Percentiles rank a stretch among this genome's conserved stretches.
phyloP scores from a whole-genome alignment of 2,888 invertebrate species.

The Hydrotaea cyrtoneurina region DNA sequence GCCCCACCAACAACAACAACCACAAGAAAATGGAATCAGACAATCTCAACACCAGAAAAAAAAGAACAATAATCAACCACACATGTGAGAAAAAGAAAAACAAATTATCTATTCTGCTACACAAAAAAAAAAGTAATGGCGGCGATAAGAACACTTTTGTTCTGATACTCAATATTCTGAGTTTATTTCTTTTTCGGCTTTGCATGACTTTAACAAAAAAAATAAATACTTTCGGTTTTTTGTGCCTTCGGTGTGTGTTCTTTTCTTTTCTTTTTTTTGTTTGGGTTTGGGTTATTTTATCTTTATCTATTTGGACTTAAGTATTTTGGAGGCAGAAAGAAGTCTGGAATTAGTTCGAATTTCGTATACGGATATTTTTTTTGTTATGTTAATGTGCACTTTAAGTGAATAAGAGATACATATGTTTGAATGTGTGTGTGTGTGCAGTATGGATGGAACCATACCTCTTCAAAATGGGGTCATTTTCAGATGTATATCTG shows the following conservation, averaged over 20 bases:
- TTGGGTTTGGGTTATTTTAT: neutral
- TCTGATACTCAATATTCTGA: conserved; percentile 21
- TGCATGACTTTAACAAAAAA: conserved; percentile 43
- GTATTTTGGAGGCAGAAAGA: conserved; percentile 11
- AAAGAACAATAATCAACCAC: neutral
- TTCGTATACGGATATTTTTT: neutral
- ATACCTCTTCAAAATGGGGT: neutral
- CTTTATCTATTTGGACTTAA: conserved; percentile 19
- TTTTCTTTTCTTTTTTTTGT: neutral
- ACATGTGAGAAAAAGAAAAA: neutral
- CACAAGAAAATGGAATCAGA: neutral
- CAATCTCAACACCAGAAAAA: neutral
- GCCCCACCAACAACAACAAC: neutral
- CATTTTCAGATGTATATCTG: conserved; percentile 25
- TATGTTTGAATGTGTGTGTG: neutral
- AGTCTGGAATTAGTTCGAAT: conserved; percentile 9
- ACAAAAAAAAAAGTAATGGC: neutral
- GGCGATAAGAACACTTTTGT: neutral
- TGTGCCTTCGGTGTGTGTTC: neutral
- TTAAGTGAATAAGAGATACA: conserved; percentile 13
- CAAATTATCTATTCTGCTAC: neutral
- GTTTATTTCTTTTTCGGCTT: conserved; percentile 29
- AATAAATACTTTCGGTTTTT: conserved; percentile 13
- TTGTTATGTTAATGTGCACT: conserved; percentile 17
- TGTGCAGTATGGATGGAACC: neutral